Base-by-base conservation (phyloP, 2,113 vertebrate species). In the Toxotes jaculatrix region DNA sequence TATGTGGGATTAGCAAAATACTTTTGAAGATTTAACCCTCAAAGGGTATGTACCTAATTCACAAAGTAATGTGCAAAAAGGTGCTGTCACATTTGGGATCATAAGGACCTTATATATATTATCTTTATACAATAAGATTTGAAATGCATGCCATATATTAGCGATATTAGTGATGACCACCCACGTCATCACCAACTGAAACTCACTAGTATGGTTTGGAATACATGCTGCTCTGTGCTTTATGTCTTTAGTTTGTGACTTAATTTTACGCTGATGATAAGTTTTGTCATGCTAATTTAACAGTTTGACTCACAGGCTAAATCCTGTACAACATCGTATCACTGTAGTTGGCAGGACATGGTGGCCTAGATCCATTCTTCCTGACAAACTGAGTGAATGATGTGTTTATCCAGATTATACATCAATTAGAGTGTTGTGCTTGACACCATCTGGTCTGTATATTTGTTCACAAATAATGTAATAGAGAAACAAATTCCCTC, bases 291-390 rank as follows among this genome's bases (percentile, higher is more conserved):
- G 49, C 40, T 70, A n/a, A 76, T 64, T 12, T 53, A 3, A 36
- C 43, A 56, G 57, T 63, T 55, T 55, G 63, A 34, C 56, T 34
- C n/a, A 45, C 6, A 56, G 21, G 42, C 42, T 27, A 3, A 57
- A 34, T 23, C 34, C 8, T 27, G 6, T 66, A 14, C 32, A 66
- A 17, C 31, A 12, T 6, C 0, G 40, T 21, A 7, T 19, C 34
- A 31, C 68, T 14, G 77, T 49, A 55, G 8, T 13, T 13, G 43
- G 59, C 69, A 65, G 66, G 31, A 71, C 45, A 38, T 51, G 11
- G 23, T 62, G 70, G 21, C 78, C 74, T 71, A 75, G 55, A 74
- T 67, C 42, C 36, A 23, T 40, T 78, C 23, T 66, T 77, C 68
- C 60, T 57, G 47, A 43, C 4, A 5, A 81, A 84, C n/a, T 47